These are phyloP conservation scores for Lagopus leucura DNA, from an alignment of 2,113 vertebrate species.

Conservation along the genomic window DNA sequence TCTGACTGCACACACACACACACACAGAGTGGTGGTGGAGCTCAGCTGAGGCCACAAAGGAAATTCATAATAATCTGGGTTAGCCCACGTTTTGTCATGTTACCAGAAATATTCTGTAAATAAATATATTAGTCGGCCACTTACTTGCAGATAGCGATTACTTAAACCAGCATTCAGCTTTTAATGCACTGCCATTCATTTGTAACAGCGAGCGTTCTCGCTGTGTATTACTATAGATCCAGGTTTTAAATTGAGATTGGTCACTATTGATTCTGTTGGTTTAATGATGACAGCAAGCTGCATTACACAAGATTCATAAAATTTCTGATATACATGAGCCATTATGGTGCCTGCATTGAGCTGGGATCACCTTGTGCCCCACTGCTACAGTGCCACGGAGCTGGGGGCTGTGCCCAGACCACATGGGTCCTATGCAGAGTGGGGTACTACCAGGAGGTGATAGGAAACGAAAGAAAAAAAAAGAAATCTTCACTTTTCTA, in stretches of 20 bases:
- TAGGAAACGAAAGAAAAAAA: neutral
- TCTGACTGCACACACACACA: neutral
- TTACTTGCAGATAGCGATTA: neutral
- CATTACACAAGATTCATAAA: neutral
- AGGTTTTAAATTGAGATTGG: neutral
- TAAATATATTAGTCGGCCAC: neutral
- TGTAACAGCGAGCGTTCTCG: neutral
- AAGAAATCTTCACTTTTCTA: neutral
- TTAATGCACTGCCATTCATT: neutral
- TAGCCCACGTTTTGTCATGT: neutral
- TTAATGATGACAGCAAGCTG: neutral
- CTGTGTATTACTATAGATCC: neutral
- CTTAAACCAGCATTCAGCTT: neutral
- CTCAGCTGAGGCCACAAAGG: neutral
- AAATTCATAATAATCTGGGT: neutral
- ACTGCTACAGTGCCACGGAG: neutral
- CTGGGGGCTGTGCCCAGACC: no score
- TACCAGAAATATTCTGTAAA: constrained; percentile 9
- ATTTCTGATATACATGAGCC: neutral
- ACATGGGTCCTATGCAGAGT: neutral
- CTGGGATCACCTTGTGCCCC: neutral
- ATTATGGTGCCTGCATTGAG: neutral
- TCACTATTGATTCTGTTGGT: neutral
- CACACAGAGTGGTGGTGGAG: accelerated
- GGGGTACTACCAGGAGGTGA: no score